phyloP scores from a whole-genome alignment of 2,888 invertebrate genomes.

The Catocala fraxini region DNA sequence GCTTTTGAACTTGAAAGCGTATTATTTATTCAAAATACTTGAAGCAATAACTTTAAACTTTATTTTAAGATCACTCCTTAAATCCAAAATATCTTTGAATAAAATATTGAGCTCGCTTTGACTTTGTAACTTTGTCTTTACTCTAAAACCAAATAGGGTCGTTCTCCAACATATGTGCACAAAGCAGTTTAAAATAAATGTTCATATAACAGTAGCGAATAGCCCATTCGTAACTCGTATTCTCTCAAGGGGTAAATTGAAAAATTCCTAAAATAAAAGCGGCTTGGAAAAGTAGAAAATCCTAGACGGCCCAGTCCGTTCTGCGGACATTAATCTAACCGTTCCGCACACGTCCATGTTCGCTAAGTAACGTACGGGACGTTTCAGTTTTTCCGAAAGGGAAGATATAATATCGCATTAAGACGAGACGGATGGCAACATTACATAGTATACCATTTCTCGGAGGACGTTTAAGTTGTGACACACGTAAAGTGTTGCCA shows the following conservation, averaged over 20 bases:
- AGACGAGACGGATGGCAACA: constrained; percentile 75
- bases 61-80: too few species aligned
- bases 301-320: constrained; percentile 52
- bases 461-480: constrained; percentile 77
- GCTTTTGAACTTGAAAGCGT: neutral
- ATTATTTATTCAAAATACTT: neutral
- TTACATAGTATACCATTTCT: constrained; percentile 78
- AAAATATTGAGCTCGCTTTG: neutral
- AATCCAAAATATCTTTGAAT: too few species aligned
- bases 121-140: neutral
- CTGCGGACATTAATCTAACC: constrained; percentile 58
- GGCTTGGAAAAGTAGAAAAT: constrained; percentile 58
- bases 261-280: constrained; percentile 68
- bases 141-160: neutral
- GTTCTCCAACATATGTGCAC: neutral
- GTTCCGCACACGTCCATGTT: constrained; percentile 53
- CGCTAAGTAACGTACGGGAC: constrained; percentile 59
- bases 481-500: constrained; percentile 81
- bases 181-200: constrained; percentile 26
- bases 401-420: constrained; percentile 73
- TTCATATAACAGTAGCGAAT: constrained; percentile 53
- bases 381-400: constrained; percentile 58
- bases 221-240: constrained; percentile 63
- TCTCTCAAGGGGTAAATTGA: constrained; percentile 71
- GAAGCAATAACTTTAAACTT: neutral